Evolutionary conservation across 2,797 vertebrate species (phyloP).

Genomic region (Acridotheres tristis): DNA sequence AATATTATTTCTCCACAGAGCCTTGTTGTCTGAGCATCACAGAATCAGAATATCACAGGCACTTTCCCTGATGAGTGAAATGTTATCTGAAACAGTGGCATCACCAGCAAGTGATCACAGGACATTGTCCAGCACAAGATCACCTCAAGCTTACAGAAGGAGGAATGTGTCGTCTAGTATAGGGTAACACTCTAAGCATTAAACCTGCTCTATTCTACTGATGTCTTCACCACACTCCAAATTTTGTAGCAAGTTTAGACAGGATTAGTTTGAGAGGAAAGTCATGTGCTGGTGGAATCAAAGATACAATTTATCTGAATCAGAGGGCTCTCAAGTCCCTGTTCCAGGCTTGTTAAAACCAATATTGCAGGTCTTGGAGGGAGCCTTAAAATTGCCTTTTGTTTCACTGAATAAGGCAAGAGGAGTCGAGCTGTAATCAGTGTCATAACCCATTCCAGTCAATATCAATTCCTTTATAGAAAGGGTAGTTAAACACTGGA

Average conservation of each 20-base stretch:
- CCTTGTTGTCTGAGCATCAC: slow-evolving; percentile 81
- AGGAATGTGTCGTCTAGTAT: not conserved
- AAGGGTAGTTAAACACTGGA: not conserved
- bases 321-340: not conserved
- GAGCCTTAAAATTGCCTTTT: not conserved
- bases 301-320: not conserved
- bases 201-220: not conserved
- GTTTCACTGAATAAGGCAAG: not conserved
- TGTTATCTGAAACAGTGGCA: slow-evolving; percentile 69
- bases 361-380: not conserved
- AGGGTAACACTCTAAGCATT: slow-evolving; percentile 56
- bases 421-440: not conserved
- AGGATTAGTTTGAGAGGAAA: not conserved
- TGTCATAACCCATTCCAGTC: not conserved
- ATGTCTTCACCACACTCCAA: not conserved
- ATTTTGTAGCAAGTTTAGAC: not conserved
- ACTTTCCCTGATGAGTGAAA: slow-evolving; percentile 81
- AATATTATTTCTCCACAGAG: slow-evolving; percentile 67
- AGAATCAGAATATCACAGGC: slow-evolving; percentile 83
- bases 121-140: not conserved
- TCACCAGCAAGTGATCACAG: not conserved
- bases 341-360: not conserved
- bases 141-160: not conserved
- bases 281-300: not conserved
- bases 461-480: not conserved